Conservation (phyloP, 2,888 invertebrate species). For the Amitus sp. region DNA sequence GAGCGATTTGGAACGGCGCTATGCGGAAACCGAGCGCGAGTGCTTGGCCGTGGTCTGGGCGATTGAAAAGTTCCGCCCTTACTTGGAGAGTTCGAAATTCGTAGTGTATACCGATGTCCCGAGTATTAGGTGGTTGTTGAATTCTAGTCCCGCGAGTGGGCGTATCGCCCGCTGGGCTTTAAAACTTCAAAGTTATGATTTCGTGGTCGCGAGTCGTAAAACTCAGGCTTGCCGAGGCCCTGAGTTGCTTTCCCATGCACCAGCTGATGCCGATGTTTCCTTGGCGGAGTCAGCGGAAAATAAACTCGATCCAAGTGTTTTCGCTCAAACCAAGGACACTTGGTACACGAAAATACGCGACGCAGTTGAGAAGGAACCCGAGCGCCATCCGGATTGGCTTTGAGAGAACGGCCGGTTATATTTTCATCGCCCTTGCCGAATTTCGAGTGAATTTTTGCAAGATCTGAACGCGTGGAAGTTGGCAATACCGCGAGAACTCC, state of each 20-base stretch:
- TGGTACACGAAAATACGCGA: neutral
- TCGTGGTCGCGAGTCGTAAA: too few species aligned
- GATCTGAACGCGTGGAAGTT: neutral
- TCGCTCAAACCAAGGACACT: neutral
- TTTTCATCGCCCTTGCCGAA: neutral
- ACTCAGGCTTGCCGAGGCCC: constrained; percentile 14
- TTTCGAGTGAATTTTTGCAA: neutral
- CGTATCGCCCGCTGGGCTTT: constrained; percentile 34
- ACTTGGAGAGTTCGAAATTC: constrained; percentile 37
- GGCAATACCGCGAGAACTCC: neutral
- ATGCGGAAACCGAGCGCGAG: constrained; percentile 32
- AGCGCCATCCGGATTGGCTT: constrained; percentile 12
- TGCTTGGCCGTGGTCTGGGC: constrained; percentile 39
- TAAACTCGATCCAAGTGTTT: neutral
- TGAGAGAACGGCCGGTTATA: neutral
- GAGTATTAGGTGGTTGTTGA: constrained; percentile 37
- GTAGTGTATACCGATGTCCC: constrained; percentile 38
- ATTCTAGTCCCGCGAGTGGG: constrained; percentile 34
- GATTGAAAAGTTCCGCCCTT: constrained; percentile 33
- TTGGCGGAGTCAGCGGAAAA: too few species aligned
- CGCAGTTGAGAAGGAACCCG: neutral
- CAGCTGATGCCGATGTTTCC: too few species aligned
- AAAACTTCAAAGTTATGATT: neutral
- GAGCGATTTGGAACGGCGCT: constrained; percentile 20
- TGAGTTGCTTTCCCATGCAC: too few species aligned